Evolutionary conservation across 2,888 invertebrate genomes (phyloP).

Genomic region (Cephus pulcher): DNA sequence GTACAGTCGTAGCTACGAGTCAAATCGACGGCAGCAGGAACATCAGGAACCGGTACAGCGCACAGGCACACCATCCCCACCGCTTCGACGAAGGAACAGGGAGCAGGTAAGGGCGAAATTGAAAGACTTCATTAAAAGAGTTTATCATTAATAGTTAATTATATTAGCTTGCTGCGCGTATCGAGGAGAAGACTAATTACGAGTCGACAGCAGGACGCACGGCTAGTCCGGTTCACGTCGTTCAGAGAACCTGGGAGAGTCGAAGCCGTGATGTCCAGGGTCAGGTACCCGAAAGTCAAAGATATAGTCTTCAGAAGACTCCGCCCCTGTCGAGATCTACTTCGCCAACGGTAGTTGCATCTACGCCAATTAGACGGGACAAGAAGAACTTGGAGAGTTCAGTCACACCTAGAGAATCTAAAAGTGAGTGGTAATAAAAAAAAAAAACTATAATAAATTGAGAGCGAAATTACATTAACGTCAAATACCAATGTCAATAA

Average conservation of each 20-base stretch:
- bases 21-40: slow-evolving; percentile 22
- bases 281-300: slow-evolving; percentile 21
- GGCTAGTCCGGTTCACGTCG: slow-evolving; percentile 56
- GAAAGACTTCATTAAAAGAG: not conserved
- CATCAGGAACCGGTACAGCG: slow-evolving; percentile 26
- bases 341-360: slow-evolving; percentile 40
- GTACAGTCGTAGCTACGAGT: slow-evolving; percentile 44
- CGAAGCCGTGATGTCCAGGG: slow-evolving; percentile 46
- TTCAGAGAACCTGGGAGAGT: slow-evolving; percentile 60
- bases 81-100: slow-evolving; percentile 50
- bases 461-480: not conserved
- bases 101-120: slow-evolving; percentile 43
- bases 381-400: slow-evolving; percentile 36
- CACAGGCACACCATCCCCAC: slow-evolving; percentile 53
- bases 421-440: slow-evolving; percentile 32
- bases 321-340: slow-evolving; percentile 45
- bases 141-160: not conserved
- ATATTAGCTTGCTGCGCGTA: slow-evolving; percentile 36
- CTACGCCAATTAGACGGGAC: slow-evolving; percentile 28
- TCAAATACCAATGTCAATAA: not conserved
- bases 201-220: slow-evolving; percentile 35
- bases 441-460: not conserved
- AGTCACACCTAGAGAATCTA: slow-evolving; percentile 33
- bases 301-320: slow-evolving; percentile 34
- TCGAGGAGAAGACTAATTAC: slow-evolving; percentile 43